Percentiles rank a stretch among this genome's conserved stretches.
These are phyloP conservation scores for Ageneiosus marmoratus DNA, from an alignment of 2,113 vertebrate species.

Conservation along the genomic window DNA sequence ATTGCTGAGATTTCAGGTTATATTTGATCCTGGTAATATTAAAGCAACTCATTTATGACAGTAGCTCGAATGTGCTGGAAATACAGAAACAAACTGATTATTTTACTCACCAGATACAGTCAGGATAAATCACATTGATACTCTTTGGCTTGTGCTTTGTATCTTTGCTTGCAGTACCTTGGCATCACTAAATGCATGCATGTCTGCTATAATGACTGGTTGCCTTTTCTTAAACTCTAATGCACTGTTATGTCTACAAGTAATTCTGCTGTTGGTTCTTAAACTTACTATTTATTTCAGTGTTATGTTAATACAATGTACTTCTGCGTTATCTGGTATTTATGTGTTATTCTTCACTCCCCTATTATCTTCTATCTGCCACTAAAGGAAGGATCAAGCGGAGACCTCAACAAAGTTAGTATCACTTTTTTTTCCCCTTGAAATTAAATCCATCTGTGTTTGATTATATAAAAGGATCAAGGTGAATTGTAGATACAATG, in stretches of 20 bases:
- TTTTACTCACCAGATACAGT: neutral
- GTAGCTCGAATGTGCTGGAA: neutral
- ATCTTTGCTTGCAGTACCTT: slow-evolving; percentile 27
- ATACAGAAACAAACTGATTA: neutral
- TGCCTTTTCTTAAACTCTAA: slow-evolving; percentile 1
- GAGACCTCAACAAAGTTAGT: slow-evolving; percentile 52
- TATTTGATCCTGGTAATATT: neutral
- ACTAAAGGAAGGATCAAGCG: slow-evolving; percentile 51
- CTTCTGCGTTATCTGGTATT: neutral
- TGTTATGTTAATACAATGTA: neutral
- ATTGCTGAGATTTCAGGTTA: neutral
- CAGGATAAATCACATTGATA: neutral
- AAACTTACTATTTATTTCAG: neutral
- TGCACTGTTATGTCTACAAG: neutral
- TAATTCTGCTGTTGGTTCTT: slow-evolving; percentile 7
- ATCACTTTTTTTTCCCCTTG: neutral
- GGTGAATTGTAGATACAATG: neutral
- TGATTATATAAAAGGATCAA: neutral
- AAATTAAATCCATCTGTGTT: neutral
- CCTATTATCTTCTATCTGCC: neutral
- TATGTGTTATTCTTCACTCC: neutral
- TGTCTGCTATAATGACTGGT: slow-evolving; percentile 15
- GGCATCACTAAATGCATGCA: slow-evolving; percentile 25
- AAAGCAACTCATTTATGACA: neutral
- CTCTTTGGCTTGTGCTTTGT: slow-evolving; percentile 5